Conservation (phyloP, 2,113 vertebrate species). For the Eubucco bourcierii region DNA sequence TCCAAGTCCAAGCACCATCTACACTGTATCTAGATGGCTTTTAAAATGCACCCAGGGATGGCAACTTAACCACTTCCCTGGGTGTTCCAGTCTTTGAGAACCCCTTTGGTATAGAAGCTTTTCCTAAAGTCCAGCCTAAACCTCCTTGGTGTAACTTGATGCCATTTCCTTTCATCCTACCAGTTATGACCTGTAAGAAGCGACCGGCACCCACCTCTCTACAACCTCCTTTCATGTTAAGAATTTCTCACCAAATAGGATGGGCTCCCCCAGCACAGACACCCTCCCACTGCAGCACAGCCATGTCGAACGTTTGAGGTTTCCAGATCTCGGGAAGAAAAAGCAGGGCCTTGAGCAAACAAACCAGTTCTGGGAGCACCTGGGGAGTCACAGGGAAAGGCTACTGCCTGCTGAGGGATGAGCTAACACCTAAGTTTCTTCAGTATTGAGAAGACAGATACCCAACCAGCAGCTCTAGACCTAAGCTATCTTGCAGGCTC, state of each 20-base stretch:
- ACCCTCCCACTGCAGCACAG: neutral
- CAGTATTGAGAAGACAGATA: neutral
- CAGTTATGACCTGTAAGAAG: no score
- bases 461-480: neutral
- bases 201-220: no score
- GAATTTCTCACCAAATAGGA: fast-evolving
- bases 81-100: no score
- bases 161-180: no score
- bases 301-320: neutral
- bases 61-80: no score
- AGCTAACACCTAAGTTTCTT: neutral
- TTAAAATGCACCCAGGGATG: no score
- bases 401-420: no score
- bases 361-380: neutral
- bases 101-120: no score
- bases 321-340: neutral
- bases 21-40: no score
- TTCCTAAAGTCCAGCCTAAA: no score
- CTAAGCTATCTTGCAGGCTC: neutral
- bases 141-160: no score
- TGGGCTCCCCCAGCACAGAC: neutral
- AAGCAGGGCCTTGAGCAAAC: neutral
- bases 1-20: no score
- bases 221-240: neutral
- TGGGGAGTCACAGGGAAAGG: neutral